Evolutionary conservation across 1,140 invertebrate genomes (phyloP).

Genomic region (Drosophila prosaltans): DNA sequence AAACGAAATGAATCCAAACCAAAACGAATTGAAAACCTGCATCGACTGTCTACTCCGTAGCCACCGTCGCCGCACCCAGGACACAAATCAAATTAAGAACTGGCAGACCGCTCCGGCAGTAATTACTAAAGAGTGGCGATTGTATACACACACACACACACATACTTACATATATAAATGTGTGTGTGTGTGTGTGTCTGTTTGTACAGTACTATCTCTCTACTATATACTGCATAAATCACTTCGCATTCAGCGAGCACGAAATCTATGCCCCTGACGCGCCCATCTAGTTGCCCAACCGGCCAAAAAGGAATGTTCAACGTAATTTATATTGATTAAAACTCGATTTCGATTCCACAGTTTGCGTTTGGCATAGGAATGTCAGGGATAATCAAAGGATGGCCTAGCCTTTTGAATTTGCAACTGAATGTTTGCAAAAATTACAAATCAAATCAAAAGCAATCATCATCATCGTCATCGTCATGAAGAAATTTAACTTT

Average conservation of each 20-base stretch:
- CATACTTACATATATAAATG: not conserved
- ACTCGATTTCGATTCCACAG: conserved; percentile 53
- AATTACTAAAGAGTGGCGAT: conserved; percentile 49
- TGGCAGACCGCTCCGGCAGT: conserved; percentile 45
- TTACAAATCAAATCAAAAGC: conserved; percentile 5
- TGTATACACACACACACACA: conserved; percentile 9
- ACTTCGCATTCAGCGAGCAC: conserved; percentile 59
- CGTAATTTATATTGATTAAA: conserved; percentile 61
- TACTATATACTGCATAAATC: conserved; percentile 54
- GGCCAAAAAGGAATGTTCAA: conserved; percentile 15
- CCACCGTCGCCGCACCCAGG: conserved; percentile 39
- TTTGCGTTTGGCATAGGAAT: conserved; percentile 33
- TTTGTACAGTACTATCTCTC: conserved; percentile 19
- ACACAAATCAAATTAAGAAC: conserved; percentile 61
- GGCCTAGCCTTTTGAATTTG: not conserved
- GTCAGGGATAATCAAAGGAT: conserved; percentile 9
- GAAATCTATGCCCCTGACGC: conserved; percentile 60
- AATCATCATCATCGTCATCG: not conserved
- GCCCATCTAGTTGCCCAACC: conserved; percentile 35
- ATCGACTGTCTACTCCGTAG: conserved; percentile 21
- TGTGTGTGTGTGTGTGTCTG: conserved; percentile 6
- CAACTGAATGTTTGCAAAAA: conserved; percentile 2
- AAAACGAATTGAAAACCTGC: conserved; percentile 40
- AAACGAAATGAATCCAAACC: conserved; percentile 16
- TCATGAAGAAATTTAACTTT: not conserved